phyloP scores from a whole-genome alignment of 2,113 vertebrate species.

The Tiliqua scincoides region DNA sequence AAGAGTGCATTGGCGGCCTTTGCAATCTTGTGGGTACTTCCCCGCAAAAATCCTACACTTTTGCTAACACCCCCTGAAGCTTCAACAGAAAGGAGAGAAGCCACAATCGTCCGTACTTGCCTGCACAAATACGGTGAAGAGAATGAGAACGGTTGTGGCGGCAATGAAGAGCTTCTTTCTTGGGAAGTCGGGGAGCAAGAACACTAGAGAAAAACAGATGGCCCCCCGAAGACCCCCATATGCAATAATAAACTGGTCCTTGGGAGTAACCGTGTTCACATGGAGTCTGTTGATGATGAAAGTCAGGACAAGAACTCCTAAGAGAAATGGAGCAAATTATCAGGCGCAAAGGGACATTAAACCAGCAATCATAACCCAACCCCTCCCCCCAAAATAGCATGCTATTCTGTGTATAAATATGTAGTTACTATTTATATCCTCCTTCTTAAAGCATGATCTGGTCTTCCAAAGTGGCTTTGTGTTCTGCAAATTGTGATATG shows the following conservation, averaged over 20 bases:
- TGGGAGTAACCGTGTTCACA: conserved; percentile 79
- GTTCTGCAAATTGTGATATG: too few species aligned
- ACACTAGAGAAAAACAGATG: conserved; percentile 87
- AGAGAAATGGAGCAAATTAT: conserved; percentile 25
- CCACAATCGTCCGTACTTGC: conserved; percentile 51
- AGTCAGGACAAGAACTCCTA: conserved; percentile 84
- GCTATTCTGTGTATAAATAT: background rate
- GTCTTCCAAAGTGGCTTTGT: too few species aligned
- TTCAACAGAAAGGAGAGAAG: background rate
- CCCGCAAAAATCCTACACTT: background rate
- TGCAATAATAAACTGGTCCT: conserved; percentile 87
- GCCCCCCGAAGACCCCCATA: conserved; percentile 83
- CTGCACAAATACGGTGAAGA: conserved; percentile 87
- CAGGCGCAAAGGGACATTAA: too few species aligned
- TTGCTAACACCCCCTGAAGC: background rate
- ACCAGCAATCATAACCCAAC: too few species aligned
- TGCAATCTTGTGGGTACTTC: background rate
- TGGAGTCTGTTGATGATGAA: conserved; percentile 83
- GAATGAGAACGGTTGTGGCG: conserved; percentile 84
- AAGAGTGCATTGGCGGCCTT: background rate
- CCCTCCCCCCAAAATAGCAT: background rate
- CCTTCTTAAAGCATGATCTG: too few species aligned
- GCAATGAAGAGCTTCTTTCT: conserved; percentile 87
- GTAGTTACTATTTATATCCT: background rate
- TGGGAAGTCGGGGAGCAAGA: conserved; percentile 83